Base-by-base conservation (phyloP, 1,140 invertebrate species). In the Euwallacea fornicatus region DNA sequence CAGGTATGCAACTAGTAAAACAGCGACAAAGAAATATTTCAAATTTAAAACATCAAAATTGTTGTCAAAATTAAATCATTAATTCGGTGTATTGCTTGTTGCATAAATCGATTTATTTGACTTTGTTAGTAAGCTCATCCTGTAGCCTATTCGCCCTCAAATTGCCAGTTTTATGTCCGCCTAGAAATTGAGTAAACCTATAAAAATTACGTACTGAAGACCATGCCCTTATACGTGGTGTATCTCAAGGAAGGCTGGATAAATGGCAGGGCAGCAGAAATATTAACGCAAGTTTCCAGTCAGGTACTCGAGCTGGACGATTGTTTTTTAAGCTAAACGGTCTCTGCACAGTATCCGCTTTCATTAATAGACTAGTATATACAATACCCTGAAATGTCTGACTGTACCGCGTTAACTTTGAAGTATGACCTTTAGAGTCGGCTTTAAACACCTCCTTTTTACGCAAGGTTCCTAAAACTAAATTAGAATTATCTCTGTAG, bases 311-410 rank as follows among this genome's bases (percentile, higher is more conserved):
- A 72, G 71, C 71, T 72, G 71, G 71, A 68, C 71, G 71, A 68
- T 72, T 46, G 46, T 46, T 72, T 67, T 33, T 62, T 33, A 62
- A 67, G 64, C 71, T 62, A 67, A 16, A 72, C 65, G 59, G 47
- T 72, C 44, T 56, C 71, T 72, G 71, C 71, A 72, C 71, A 66
- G 64, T 72, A 72, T 66, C 63, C 65, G 55, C 64, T 66, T 69
- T 69, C 75, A 77, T 74, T 80, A 33, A 33, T 33, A 81, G 76
- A 81, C 80, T 81, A 81, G 79, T 81, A 81, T 81, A 76, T 81
- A 81, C 80, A 81, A 81, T 81, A 81, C 80, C 80, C 80, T 81
- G 80, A 81, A 74, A 77, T 73, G 56, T 72, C 75, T 78, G 76
- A 79, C 78, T 79, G 69, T 73, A 74, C 75, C 76, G 74, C 76